Base-by-base conservation (phyloP, 2,888 invertebrate genomes). In the Apoda limacodes region DNA sequence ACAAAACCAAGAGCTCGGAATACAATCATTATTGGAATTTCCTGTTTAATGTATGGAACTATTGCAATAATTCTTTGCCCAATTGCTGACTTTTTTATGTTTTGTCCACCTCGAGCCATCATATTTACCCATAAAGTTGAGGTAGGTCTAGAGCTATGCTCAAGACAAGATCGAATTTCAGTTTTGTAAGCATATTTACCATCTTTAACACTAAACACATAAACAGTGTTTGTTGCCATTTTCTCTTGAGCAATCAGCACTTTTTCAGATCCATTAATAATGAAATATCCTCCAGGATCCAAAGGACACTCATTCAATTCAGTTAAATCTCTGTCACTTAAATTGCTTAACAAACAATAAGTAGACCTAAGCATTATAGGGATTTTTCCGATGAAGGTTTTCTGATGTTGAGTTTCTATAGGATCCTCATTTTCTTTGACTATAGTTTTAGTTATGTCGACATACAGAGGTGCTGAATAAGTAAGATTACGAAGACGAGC, bases 181-280 rank as follows among this genome's bases (percentile, higher is more conserved):
- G 98, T 92, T 82, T 98, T 99, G 62, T 90, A 99, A 1, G 98
- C 98, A 82, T 94, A 99, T 70, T 99, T 99, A 13, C 97, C 95
- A 70, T 99, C 99, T 76, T 99, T 99, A 95, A 99, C 97, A 52
- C 95, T 92, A 61, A 99, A 99, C 9, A 99, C 99, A 75, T 99
- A 99, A 1, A 99, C 99, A 25, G 99, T 99, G 63, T 99, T 99
- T 5, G 98, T 98, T 4, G 99, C 99, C 99, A 99, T 99, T 80
- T 99, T 99, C 65, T 99, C 99, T 69, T 99, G 99, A 1, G 99
- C 99, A 64, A 99, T 99, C 17, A 99, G 80, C 3, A 98, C 93
- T 70, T 98, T 98, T 75, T 99, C 99, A 5, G 98, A 98, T 2
- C 99, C 99, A 64, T 99, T 99, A 42, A 99, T 99, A 46, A 99